These are phyloP conservation scores for Bos javanicus DNA, from an alignment of 2,113 vertebrate species.

Conservation along the genomic window DNA sequence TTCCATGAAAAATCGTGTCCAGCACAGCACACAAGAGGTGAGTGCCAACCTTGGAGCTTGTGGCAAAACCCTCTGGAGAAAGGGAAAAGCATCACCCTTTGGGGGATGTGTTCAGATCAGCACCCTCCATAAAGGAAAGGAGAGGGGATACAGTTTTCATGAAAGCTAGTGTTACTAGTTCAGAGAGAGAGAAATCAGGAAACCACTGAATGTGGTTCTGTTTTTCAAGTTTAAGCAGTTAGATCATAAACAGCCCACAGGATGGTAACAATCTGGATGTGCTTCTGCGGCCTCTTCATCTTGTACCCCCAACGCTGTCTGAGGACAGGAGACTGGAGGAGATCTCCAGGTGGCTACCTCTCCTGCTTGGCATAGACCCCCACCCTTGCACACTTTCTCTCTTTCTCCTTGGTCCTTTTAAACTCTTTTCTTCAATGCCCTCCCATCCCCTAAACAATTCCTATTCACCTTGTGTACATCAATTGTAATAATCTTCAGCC, in stretches of 20 bases:
- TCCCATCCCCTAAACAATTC: neutral
- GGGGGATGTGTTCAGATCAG: neutral
- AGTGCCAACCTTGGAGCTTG: neutral
- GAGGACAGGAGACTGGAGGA: rapidly evolving
- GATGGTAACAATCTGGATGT: rapidly evolving
- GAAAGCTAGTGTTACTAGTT: neutral
- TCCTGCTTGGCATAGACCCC: neutral
- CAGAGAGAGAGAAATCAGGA: neutral
- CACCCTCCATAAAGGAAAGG: neutral
- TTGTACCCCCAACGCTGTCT: neutral
- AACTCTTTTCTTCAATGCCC: neutral
- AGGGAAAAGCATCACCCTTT: neutral
- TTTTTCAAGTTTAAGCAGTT: neutral
- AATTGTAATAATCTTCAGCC: neutral
- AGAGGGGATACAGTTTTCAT: neutral
- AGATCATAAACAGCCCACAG: neutral
- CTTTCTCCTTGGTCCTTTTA: neutral
- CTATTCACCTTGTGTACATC: neutral
- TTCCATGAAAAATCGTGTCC: neutral
- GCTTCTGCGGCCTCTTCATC: neutral
- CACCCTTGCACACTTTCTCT: neutral
- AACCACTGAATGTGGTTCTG: neutral
- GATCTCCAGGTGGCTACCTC: neutral
- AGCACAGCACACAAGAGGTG: rapidly evolving
- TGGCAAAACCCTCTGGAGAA: neutral